A percentile compares a stretch with the other conserved stretches of the same genome.
Conservation (phyloP, 92 coral and sea anemone species). For the Umimayanthus kanabou region DNA sequence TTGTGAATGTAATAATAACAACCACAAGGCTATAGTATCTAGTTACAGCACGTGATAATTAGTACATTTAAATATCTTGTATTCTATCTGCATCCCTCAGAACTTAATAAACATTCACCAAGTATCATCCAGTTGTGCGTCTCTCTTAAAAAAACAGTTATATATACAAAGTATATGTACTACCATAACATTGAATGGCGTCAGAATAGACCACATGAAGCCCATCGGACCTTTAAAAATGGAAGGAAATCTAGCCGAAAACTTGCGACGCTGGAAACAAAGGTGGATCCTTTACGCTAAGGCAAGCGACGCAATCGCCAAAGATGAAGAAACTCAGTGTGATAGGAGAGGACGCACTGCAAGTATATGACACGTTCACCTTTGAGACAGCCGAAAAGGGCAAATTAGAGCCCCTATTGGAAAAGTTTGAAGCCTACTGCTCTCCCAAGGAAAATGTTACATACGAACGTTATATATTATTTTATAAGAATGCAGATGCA, state of each 20-base stretch:
- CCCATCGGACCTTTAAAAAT: slow-evolving; percentile 55
- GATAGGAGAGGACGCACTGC: slow-evolving; percentile 39
- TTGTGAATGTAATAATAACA: no score
- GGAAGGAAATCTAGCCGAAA: slow-evolving; percentile 48
- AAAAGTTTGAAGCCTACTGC: slow-evolving; percentile 55
- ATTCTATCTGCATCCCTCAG: not conserved
- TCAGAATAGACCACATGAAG: slow-evolving; percentile 43
- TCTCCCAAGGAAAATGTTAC: slow-evolving; percentile 54
- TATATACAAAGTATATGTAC: not conserved
- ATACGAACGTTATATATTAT: slow-evolving; percentile 52
- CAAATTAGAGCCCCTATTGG: slow-evolving; percentile 40
- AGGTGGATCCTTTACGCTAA: slow-evolving; percentile 51
- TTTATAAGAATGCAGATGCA: no score
- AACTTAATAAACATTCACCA: not conserved
- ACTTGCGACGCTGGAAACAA: slow-evolving; percentile 58
- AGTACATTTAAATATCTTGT: not conserved
- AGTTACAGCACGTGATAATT: not conserved
- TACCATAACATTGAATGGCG: slow-evolving; percentile 29
- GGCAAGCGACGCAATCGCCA: slow-evolving; percentile 34
- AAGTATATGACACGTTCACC: slow-evolving; percentile 49
- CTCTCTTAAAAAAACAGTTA: not conserved
- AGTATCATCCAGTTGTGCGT: not conserved
- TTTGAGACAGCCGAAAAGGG: slow-evolving; percentile 37
- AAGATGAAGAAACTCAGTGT: slow-evolving; percentile 39
- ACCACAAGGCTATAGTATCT: not conserved